Evolutionary conservation across 2,888 invertebrate genomes (phyloP).

Genomic region (Megalurothrips usitatus): DNA sequence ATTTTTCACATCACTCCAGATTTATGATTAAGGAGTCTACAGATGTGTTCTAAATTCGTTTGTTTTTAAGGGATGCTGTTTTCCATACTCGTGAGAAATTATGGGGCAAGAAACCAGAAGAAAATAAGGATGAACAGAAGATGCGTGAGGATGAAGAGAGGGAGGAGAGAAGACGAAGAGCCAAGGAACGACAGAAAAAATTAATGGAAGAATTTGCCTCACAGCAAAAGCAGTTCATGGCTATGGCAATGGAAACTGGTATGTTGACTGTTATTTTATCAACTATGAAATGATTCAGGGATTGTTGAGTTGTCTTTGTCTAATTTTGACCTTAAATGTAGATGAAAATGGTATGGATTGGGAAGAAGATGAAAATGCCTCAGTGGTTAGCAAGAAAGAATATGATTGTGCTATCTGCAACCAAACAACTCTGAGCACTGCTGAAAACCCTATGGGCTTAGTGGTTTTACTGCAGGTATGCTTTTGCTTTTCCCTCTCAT

Average conservation of each 20-base stretch:
- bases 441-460: conserved; percentile 79
- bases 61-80: conserved; percentile 55
- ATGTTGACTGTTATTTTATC: conserved; percentile 36
- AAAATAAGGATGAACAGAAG: conserved; percentile 57
- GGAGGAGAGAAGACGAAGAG: conserved; percentile 76
- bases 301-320: not conserved
- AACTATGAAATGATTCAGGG: not conserved
- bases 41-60: conserved; percentile 7
- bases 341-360: conserved; percentile 53
- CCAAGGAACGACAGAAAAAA: conserved; percentile 84
- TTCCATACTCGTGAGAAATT: conserved; percentile 65
- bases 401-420: conserved; percentile 96
- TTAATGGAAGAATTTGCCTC: conserved; percentile 90
- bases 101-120: conserved; percentile 79
- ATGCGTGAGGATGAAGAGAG: conserved; percentile 65
- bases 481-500: conserved; percentile 22
- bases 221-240: conserved; percentile 87
- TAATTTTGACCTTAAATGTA: conserved; percentile 38
- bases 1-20: not conserved
- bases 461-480: conserved; percentile 76
- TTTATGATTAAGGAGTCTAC: not conserved
- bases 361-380: conserved; percentile 47
- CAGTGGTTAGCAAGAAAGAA: conserved; percentile 57
- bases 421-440: conserved; percentile 79
- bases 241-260: conserved; percentile 64